A percentile compares a stretch with the other conserved stretches of the same genome.
These are phyloP conservation scores for Amblyopsis hoosieri DNA, from an alignment of 2,797 vertebrate genomes.

Conservation along the genomic window DNA sequence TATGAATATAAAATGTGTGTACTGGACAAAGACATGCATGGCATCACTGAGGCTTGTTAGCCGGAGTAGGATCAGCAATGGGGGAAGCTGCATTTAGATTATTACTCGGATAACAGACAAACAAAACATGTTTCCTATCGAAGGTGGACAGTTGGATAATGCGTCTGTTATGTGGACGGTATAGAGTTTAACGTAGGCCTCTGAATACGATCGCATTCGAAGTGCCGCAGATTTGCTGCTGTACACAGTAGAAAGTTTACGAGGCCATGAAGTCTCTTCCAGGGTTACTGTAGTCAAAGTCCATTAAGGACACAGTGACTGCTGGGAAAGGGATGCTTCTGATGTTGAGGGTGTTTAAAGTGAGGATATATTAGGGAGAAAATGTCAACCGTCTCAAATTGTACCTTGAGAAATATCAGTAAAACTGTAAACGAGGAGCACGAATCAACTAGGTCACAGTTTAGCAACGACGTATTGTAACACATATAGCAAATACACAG, in stretches of 20 bases:
- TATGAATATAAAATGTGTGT: conserved; percentile 36
- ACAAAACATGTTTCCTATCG: conserved; percentile 13
- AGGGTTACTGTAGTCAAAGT: background rate
- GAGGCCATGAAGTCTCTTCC: background rate
- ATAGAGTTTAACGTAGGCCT: too few relatives aligned
- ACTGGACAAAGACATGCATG: conserved; percentile 54
- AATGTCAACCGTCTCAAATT: background rate
- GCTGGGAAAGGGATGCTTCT: background rate
- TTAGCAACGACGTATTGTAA: background rate
- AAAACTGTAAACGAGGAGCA: too few relatives aligned
- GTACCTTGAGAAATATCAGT: background rate
- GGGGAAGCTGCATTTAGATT: conserved; percentile 54
- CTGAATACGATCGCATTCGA: too few relatives aligned
- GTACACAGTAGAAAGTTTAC: too few relatives aligned
- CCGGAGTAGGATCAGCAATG: conserved; percentile 11
- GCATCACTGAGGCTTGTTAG: conserved; percentile 17
- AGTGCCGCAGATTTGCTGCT: too few relatives aligned
- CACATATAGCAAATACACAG: background rate
- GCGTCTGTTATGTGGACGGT: too few relatives aligned
- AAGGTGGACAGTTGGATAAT: background rate
- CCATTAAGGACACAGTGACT: background rate
- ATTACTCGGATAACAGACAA: conserved; percentile 35
- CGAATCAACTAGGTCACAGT: too few relatives aligned
- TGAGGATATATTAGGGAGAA: background rate
- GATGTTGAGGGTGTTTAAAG: background rate